Conservation (phyloP, 2,888 invertebrate species). For the Chouioia cunea region DNA sequence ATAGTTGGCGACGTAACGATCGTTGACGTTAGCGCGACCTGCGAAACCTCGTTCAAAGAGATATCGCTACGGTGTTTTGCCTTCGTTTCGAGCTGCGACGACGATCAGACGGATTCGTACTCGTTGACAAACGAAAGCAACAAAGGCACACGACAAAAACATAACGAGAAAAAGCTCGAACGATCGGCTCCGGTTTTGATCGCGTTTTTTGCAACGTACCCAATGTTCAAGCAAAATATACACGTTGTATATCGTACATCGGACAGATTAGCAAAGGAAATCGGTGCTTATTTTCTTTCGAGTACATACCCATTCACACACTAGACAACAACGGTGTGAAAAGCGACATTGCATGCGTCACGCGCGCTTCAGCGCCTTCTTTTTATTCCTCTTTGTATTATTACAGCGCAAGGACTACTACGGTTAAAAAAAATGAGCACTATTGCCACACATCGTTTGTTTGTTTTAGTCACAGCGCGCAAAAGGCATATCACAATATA, state of each 20-base stretch:
- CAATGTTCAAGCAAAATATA: too few species aligned
- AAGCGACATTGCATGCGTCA: slow-evolving; percentile 29
- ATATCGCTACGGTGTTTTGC: background rate
- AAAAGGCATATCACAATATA: slow-evolving; percentile 40
- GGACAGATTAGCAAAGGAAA: too few species aligned
- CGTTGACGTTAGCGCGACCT: background rate
- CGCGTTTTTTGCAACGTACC: too few species aligned
- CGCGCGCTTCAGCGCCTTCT: background rate
- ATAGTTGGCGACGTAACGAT: slow-evolving; percentile 38
- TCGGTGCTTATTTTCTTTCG: too few species aligned
- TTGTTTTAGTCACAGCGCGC: slow-evolving; percentile 34
- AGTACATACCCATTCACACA: too few species aligned
- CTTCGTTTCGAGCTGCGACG: background rate
- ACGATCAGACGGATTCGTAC: too few species aligned
- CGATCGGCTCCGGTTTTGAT: too few species aligned
- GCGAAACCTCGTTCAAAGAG: background rate
- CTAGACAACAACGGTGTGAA: background rate
- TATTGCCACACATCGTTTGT: slow-evolving; percentile 24
- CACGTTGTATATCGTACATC: too few species aligned
- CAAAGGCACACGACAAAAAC: background rate
- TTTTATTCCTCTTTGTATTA: slow-evolving; percentile 4
- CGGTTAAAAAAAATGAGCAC: slow-evolving; percentile 32
- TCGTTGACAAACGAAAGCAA: background rate
- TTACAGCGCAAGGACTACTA: background rate
- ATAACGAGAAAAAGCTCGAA: background rate